Evolutionary conservation across 2,113 vertebrate species (phyloP), one percentile per base, ranked within the genome.

Genomic region (Jaculus jaculus): DNA sequence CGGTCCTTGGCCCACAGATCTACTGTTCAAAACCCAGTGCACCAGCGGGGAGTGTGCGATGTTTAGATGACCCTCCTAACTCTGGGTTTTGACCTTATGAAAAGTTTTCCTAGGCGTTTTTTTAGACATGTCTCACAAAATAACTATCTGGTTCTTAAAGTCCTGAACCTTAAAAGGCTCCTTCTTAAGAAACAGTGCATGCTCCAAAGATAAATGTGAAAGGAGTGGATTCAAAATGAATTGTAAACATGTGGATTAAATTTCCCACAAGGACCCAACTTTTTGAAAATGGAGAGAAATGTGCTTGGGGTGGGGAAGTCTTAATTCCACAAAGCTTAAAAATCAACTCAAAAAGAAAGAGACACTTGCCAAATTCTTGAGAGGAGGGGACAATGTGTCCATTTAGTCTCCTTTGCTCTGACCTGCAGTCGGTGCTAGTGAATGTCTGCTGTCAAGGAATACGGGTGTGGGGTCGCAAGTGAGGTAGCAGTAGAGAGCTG

Each of bases 201-300:
- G 93, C 92, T 96, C 84, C 93, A 94, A 95, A 96, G 96, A 96
- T 95, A 96, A 96, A 96, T 96, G 92, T 90, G 88, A 97, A 95
- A 96, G 85, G 83, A 90, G 26, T 86, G 39, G 54, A 93, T 69
- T 86, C 51, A 5, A 97, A 93, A 94, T 96, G 88, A 96, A 96
- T 96, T 92, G 93, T 96, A 97, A 97, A 96, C 95, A 96, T 83
- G 85, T 80, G 88, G 90, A 96, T 97, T 97, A 94, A 96, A 96
- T 97, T 96, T 96, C 95, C 60, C 69, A 72, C 90, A 92, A 96
- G 66, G 75, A 88, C 88, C 85, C 79, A 96, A 85, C 61, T 94
- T 96, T 96, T 92, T 93, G 82, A 96, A 96, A 95, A 96, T 26
- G 17, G 63, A 96, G 85, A 96, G 74, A 96, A 96, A 92, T 80